Evolutionary conservation across 2,113 vertebrate species (phyloP).

Genomic region (Trichechus manatus): DNA sequence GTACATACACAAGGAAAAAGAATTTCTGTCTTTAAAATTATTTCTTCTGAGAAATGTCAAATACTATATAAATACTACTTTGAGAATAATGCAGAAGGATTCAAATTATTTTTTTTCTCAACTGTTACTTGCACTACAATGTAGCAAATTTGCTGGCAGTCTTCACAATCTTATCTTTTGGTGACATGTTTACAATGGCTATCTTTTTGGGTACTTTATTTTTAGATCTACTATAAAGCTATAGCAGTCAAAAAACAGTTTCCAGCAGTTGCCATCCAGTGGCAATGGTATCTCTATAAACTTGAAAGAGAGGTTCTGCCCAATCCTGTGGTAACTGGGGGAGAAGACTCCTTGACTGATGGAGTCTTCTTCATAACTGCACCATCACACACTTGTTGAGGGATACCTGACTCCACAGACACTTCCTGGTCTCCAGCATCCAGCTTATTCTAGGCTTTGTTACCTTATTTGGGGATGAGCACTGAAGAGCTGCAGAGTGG

Average conservation of each 20-base stretch:
- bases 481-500: neutral
- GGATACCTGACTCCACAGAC: accelerated
- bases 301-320: neutral
- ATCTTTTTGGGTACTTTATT: neutral
- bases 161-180: neutral
- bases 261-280: neutral
- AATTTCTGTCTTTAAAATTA: neutral
- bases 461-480: neutral
- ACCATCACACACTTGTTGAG: too few species aligned
- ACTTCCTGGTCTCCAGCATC: too few species aligned
- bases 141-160: neutral
- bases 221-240: neutral
- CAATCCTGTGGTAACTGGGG: neutral
- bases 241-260: neutral
- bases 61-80: conserved; percentile 11
- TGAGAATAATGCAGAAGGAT: neutral
- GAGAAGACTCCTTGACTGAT: neutral
- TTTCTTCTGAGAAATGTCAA: conserved; percentile 52
- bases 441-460: neutral
- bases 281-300: neutral
- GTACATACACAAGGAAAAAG: neutral
- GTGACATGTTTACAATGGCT: neutral
- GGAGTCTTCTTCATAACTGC: neutral
- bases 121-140: neutral
- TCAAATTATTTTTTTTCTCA: neutral